Conservation (phyloP, 1,140 invertebrate genomes). For the Cylas formicarius region DNA sequence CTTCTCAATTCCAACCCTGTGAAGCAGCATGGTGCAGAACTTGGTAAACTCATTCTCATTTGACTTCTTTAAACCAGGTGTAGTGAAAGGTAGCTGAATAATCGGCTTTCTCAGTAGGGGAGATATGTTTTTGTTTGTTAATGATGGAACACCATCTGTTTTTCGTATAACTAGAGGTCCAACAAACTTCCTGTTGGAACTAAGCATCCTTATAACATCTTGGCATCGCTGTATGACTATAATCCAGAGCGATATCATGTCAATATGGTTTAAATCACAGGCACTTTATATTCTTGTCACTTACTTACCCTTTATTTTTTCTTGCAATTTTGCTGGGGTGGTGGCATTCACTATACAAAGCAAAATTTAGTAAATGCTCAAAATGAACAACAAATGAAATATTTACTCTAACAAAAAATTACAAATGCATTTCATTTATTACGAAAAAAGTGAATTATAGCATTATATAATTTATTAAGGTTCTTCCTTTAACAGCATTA, state of each 20-base stretch:
- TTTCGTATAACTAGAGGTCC: conserved; percentile 20
- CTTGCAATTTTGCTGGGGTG: conserved; percentile 18
- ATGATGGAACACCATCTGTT: not conserved
- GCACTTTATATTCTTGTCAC: not conserved
- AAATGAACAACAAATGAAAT: too few species aligned
- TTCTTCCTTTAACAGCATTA: too few species aligned
- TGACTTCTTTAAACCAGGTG: conserved; percentile 7
- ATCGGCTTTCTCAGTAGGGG: conserved; percentile 15
- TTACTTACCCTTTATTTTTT: conserved; percentile 30
- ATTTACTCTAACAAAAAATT: too few species aligned
- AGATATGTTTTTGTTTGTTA: conserved; percentile 17
- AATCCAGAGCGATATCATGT: conserved; percentile 21
- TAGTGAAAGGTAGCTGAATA: conserved; percentile 23
- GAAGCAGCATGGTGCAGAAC: conserved; percentile 16
- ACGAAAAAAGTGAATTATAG: too few species aligned
- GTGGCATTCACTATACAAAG: conserved; percentile 21
- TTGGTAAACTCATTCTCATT: conserved; percentile 9
- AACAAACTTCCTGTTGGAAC: conserved; percentile 16
- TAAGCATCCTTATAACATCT: conserved; percentile 23
- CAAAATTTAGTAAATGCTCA: conserved; percentile 7
- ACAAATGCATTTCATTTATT: too few species aligned
- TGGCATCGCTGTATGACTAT: conserved; percentile 29
- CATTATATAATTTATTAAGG: too few species aligned
- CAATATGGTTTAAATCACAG: conserved; percentile 8
- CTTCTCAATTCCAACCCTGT: conserved; percentile 15